These are phyloP conservation scores for Heliocidaris tuberculata DNA, from an alignment of 35 echinoderm and acorn worm species.

Conservation along the genomic window DNA sequence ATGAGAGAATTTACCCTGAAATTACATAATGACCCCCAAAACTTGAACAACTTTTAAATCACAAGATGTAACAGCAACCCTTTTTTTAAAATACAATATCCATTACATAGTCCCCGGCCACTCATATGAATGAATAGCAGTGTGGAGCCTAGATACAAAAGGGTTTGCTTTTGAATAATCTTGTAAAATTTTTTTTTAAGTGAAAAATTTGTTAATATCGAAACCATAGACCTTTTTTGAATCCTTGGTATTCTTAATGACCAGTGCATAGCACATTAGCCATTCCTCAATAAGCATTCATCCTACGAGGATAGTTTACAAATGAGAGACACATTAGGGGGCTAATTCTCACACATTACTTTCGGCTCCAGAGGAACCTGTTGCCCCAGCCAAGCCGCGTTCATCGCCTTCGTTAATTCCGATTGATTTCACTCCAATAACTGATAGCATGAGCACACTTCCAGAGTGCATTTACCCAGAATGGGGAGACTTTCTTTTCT, in stretches of 20 bases:
- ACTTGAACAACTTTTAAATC: too few species aligned
- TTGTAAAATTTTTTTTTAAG: background rate
- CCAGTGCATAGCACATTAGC: constrained; percentile 9
- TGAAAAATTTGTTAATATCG: background rate
- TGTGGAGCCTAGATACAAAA: background rate
- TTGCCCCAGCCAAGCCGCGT: background rate
- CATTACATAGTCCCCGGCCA: too few species aligned
- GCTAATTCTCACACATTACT: constrained; percentile 32
- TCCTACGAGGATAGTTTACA: background rate
- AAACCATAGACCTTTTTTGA: background rate
- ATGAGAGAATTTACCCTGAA: too few species aligned
- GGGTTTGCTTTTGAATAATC: background rate
- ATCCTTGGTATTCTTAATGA: background rate
- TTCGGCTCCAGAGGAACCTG: background rate
- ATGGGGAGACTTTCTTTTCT: constrained; percentile 30
- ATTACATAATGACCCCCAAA: too few species aligned
- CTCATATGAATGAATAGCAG: too few species aligned
- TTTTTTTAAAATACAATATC: too few species aligned
- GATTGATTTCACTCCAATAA: constrained; percentile 16
- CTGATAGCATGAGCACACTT: constrained; percentile 26
- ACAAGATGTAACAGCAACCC: too few species aligned
- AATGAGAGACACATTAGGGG: constrained; percentile 28
- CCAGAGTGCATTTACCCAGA: constrained; percentile 53
- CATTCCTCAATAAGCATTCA: background rate
- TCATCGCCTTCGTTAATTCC: constrained; percentile 10